Evolutionary conservation across 2,797 vertebrate genomes (phyloP).

Genomic region (Florisuga fusca): DNA sequence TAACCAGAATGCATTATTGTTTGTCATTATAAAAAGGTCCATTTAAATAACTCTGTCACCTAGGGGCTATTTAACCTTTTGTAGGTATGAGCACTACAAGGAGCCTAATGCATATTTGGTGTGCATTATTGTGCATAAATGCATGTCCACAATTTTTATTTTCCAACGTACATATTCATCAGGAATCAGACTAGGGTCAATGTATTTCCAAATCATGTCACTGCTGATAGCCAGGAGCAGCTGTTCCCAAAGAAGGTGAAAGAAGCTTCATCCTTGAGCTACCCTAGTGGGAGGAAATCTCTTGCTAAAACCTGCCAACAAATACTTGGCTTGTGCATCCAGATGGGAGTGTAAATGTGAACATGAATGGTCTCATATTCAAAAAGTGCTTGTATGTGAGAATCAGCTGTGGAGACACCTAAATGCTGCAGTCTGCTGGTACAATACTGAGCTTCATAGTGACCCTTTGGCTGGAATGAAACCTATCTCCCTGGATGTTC

Average conservation of each 20-base stretch:
- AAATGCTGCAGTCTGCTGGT: neutral
- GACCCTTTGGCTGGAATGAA: neutral
- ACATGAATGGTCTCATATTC: neutral
- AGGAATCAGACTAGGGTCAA: neutral
- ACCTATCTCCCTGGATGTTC: neutral
- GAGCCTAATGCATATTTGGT: constrained; percentile 18
- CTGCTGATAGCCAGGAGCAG: constrained; percentile 13
- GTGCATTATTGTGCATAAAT: constrained; percentile 30
- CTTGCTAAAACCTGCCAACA: neutral
- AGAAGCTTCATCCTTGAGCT: constrained; percentile 51
- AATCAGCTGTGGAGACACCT: neutral
- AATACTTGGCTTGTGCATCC: neutral
- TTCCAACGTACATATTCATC: constrained; percentile 26
- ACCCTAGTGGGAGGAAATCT: neutral
- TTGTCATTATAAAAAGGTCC: constrained; percentile 58
- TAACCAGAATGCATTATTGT: constrained; percentile 50
- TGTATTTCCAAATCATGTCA: constrained; percentile 21
- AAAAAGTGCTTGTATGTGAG: neutral
- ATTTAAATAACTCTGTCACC: constrained; percentile 23
- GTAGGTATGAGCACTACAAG: constrained; percentile 45
- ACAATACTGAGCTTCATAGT: neutral
- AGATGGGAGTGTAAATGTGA: neutral
- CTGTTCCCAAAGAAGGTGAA: constrained; percentile 33
- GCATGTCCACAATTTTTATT: neutral
- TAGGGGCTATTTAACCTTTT: constrained; percentile 62